A percentile compares a stretch with the other conserved stretches of the same genome.
These are phyloP conservation scores for Matsumurasca onukii DNA, from an alignment of 1,140 invertebrate species.

Conservation along the genomic window DNA sequence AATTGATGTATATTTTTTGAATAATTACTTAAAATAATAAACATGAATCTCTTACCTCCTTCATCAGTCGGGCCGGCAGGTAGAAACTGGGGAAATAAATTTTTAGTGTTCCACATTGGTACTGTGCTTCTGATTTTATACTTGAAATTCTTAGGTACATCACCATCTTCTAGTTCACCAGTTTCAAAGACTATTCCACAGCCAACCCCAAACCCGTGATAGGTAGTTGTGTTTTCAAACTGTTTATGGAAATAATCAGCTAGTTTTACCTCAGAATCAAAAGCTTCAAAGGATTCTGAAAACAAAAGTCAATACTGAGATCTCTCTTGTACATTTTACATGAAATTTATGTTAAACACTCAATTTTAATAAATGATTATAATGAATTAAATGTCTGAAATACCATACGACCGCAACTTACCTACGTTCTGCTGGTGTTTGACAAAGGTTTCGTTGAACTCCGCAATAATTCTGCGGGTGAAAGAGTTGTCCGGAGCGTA, in stretches of 20 bases:
- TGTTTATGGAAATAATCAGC: neutral
- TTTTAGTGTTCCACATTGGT: conserved; percentile 25
- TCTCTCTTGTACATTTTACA: neutral
- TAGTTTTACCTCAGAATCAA: conserved; percentile 10
- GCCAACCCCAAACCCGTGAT: conserved; percentile 8
- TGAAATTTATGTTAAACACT: neutral
- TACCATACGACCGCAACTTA: neutral
- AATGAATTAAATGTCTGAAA: neutral
- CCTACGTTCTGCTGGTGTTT: neutral
- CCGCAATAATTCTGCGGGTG: neutral
- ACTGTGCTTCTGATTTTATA: conserved; percentile 31
- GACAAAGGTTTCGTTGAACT: neutral
- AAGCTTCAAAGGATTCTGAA: conserved; percentile 11
- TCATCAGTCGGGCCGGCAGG: conserved; percentile 28
- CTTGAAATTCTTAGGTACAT: conserved; percentile 13
- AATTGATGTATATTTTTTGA: no score
- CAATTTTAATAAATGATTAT: neutral
- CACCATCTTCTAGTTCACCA: neutral
- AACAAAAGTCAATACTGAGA: neutral
- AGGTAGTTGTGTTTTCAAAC: conserved; percentile 6
- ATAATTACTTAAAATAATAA: no score
- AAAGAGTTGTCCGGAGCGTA: conserved; percentile 5
- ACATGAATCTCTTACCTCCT: conserved; percentile 13
- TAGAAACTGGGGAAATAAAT: conserved; percentile 31
- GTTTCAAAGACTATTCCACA: conserved; percentile 20